A percentile compares a stretch with the other conserved stretches of the same genome.
Conservation (phyloP, 2,888 invertebrate species). For the Bedellia somnulentella region DNA sequence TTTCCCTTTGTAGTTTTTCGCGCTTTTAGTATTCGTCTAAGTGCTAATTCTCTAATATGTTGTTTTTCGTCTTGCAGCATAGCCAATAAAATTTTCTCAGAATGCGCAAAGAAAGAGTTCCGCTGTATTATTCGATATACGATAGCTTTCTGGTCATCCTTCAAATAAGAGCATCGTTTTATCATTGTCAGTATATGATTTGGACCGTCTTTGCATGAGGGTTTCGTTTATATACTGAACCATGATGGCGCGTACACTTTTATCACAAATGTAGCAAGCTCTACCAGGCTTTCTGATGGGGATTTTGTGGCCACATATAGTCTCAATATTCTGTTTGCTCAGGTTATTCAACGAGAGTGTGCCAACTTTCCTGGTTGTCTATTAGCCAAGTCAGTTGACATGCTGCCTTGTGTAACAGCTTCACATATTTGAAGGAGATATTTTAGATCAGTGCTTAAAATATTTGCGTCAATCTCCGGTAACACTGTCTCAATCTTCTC, state of each 20-base stretch:
- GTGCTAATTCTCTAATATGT: neutral
- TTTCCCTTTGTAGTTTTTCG: too few species aligned
- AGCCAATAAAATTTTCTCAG: constrained; percentile 1
- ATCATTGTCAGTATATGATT: neutral
- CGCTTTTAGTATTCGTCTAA: neutral
- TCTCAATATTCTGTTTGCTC: constrained; percentile 10
- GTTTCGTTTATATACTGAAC: constrained; percentile 4
- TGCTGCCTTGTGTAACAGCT: constrained; percentile 6
- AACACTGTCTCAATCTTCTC: neutral
- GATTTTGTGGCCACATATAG: neutral
- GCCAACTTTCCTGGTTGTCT: constrained; percentile 11
- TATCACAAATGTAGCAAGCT: constrained; percentile 3
- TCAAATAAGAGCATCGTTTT: constrained; percentile 1
- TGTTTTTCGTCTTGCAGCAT: neutral
- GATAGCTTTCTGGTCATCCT: neutral
- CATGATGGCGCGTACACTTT: constrained; percentile 4
- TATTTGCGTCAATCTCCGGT: constrained; percentile 1
- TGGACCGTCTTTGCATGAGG: neutral
- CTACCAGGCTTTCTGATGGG: neutral
- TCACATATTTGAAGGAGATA: constrained; percentile 7
- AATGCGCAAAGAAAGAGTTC: constrained; percentile 1
- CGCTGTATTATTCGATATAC: constrained; percentile 5
- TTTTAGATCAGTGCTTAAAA: constrained; percentile 9
- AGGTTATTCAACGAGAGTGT: constrained; percentile 12
- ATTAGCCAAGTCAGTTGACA: constrained; percentile 8